Evolutionary conservation across 2,113 vertebrate genomes (phyloP), one percentile per base, ranked within the genome.

Genomic region (Myotis yumanensis): DNA sequence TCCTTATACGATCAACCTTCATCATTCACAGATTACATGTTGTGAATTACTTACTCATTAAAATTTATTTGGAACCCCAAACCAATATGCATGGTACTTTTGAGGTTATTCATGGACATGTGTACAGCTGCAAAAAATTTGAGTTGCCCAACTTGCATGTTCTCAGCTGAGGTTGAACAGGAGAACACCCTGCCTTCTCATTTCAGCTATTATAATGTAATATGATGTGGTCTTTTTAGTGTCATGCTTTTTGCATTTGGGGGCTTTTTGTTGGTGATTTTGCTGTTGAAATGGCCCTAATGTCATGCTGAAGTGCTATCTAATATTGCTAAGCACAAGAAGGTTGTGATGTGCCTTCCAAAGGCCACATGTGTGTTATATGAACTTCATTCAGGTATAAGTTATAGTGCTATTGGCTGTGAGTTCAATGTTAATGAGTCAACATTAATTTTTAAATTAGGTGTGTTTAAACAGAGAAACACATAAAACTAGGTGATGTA

Each of bases 361-460:
- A 20, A 86, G 40, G n/a, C 76, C 79, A 73, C 68, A 35, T 1
- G 1, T 57, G 12, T 72, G 35, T 57, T 52, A 77, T 17, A 22
- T 86, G 83, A 95, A 52, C 28, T 86, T 92, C 35, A 37, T 86
- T 69, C 51, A 90, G 75, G 62, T 25, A 46, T 35, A 66, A 35
- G 28, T 75, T 64, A 91, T 14, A 81, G 25, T 32, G n/a, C 54
- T 80, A 20, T 32, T 90, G 76, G 23, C 30, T 7, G 6, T 54
- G 48, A 95, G 54, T 80, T 91, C 79, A 86, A 52, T 57, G 69
- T 93, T 75, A 82, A 35, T 48, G 88, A 86, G 48, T 80, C 15
- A 87, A 83, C 15, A 64, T n/a, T 40, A 66, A 46, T 51, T 30
- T 84, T 90, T 81, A 80, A 92, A 85, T 79, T 77, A 88, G 37